Conservation (phyloP, 2,888 invertebrate genomes). For the Pammene aurita region DNA sequence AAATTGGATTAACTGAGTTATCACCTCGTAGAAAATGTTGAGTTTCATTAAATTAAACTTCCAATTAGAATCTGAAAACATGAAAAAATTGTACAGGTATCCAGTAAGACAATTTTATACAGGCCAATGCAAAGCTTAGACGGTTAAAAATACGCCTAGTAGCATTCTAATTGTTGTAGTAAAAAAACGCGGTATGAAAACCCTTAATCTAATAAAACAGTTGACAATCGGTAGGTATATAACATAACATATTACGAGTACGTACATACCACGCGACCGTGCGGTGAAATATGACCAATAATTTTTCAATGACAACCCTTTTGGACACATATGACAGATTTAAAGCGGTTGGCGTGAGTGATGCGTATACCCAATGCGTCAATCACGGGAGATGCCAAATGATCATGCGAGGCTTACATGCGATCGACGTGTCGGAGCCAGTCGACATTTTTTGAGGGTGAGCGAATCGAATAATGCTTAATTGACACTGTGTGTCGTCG, state of each 20-base stretch:
- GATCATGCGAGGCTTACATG: conserved; percentile 55
- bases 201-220: conserved; percentile 20
- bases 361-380: conserved; percentile 64
- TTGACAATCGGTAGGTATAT: conserved; percentile 16
- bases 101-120: no score
- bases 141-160: neutral
- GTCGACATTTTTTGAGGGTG: conserved; percentile 38
- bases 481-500: conserved; percentile 30
- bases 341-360: conserved; percentile 63
- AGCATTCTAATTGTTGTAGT: neutral
- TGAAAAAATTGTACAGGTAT: no score
- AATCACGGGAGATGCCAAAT: conserved; percentile 65
- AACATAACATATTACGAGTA: no score
- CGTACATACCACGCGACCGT: conserved; percentile 12
- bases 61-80: no score
- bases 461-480: conserved; percentile 31
- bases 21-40: neutral
- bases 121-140: no score
- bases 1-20: no score
- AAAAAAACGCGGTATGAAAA: neutral
- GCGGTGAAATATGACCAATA: conserved; percentile 62
- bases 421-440: conserved; percentile 48
- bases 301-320: conserved; percentile 69
- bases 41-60: no score
- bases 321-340: conserved; percentile 62